These are phyloP conservation scores for Apostichopus californicus DNA, from an alignment of 35 echinoderm and acorn worm species.

Conservation along the genomic window DNA sequence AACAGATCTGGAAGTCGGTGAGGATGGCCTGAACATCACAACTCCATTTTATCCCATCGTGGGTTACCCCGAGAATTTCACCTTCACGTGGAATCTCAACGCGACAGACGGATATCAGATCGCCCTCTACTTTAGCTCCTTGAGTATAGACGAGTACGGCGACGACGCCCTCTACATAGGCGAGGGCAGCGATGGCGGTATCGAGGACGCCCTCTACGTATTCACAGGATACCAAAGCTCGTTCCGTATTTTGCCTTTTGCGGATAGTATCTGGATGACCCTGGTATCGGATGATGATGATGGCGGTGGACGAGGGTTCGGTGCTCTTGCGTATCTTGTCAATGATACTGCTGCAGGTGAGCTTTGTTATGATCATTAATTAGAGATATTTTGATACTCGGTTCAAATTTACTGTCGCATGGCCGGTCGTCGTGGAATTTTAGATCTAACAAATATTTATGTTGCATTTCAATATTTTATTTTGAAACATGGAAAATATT, in stretches of 20 bases:
- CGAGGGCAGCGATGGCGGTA: neutral
- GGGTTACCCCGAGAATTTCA: constrained; percentile 7
- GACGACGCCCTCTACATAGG: neutral
- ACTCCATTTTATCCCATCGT: constrained; percentile 7
- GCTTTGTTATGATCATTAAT: no score
- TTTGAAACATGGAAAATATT: no score
- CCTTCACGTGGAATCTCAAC: neutral
- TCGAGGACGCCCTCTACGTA: neutral
- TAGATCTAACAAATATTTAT: no score
- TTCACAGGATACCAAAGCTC: neutral
- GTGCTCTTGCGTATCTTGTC: neutral
- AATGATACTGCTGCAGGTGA: constrained; percentile 23
- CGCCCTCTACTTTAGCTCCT: neutral
- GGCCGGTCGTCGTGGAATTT: no score
- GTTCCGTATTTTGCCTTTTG: neutral
- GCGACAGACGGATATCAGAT: neutral
- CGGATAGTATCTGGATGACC: neutral
- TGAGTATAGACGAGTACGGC: neutral
- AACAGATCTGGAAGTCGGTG: neutral
- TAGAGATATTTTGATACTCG: no score
- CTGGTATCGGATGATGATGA: neutral
- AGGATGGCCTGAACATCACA: neutral
- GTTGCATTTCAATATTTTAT: no score
- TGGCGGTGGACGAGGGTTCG: neutral
- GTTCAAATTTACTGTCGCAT: no score